A percentile compares a stretch with the other conserved stretches of the same genome.
Evolutionary conservation across 1,140 invertebrate genomes (phyloP).

Genomic region (Cydia fagiglandana): DNA sequence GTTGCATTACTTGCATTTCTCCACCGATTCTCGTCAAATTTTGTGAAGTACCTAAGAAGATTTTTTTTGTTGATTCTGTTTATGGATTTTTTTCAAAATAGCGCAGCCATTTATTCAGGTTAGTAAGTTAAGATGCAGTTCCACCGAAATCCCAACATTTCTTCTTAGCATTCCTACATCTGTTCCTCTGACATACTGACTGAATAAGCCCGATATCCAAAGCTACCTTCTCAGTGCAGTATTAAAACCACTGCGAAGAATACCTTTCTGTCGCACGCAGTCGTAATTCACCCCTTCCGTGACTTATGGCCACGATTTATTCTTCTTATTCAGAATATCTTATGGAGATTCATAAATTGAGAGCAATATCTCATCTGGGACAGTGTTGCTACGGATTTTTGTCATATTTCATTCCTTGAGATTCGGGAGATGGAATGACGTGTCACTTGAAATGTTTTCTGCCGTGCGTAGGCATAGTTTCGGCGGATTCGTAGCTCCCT

Average conservation of each 20-base stretch:
- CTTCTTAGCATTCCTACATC: not conserved
- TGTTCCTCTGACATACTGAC: not conserved
- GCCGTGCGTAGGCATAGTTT: not conserved
- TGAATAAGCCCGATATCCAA: not conserved
- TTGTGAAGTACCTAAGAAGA: no score
- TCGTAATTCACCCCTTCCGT: slow-evolving; percentile 20
- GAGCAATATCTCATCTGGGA: slow-evolving; percentile 25
- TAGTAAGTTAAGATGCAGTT: no score
- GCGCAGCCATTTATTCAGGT: no score
- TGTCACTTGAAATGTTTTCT: not conserved
- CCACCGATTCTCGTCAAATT: no score
- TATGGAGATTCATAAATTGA: slow-evolving; percentile 32
- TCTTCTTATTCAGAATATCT: slow-evolving; percentile 32
- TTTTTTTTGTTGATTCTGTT: no score
- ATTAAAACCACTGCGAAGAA: not conserved
- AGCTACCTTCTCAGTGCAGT: not conserved
- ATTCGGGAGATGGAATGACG: slow-evolving; percentile 15
- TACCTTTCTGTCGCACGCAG: slow-evolving; percentile 12
- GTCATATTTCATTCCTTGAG: slow-evolving; percentile 22
- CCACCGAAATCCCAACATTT: no score
- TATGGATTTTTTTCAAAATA: no score
- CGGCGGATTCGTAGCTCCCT: not conserved
- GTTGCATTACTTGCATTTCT: no score
- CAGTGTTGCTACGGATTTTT: slow-evolving; percentile 24
- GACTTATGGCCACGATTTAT: slow-evolving; percentile 27